Evolutionary conservation across 1,140 invertebrate species (phyloP).

Genomic region (Macrobrachium nipponense): DNA sequence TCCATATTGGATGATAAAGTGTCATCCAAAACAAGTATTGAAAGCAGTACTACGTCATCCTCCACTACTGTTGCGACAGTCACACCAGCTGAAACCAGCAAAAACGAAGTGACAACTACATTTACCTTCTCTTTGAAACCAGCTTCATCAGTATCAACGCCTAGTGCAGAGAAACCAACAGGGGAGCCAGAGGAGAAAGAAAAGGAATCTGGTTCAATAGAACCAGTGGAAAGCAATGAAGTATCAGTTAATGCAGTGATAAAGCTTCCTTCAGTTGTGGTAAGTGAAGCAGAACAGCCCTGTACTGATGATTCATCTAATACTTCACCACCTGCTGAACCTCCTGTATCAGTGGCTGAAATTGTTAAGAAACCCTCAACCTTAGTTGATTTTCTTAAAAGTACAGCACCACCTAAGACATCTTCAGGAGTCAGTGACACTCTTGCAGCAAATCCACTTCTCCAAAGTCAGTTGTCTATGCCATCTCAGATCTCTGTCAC

Average conservation of each 20-base stretch:
- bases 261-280: background rate
- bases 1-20: background rate
- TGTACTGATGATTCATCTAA: background rate
- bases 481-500: background rate
- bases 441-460: too few relatives aligned
- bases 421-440: too few relatives aligned
- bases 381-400: too few relatives aligned
- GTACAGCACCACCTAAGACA: too few relatives aligned
- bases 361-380: too few relatives aligned
- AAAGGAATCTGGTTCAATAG: background rate
- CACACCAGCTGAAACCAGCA: background rate
- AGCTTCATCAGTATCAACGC: background rate
- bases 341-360: too few relatives aligned
- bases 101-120: constrained; percentile 9
- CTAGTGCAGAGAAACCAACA: background rate
- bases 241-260: background rate
- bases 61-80: too few relatives aligned
- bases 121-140: constrained; percentile 16
- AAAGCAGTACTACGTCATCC: background rate
- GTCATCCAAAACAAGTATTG: background rate
- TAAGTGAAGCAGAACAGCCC: background rate
- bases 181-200: background rate
- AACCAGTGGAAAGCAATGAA: background rate
- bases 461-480: too few relatives aligned
- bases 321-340: background rate